phyloP scores from a whole-genome alignment of 2,888 invertebrate genomes.

The Coleophora deauratella region DNA sequence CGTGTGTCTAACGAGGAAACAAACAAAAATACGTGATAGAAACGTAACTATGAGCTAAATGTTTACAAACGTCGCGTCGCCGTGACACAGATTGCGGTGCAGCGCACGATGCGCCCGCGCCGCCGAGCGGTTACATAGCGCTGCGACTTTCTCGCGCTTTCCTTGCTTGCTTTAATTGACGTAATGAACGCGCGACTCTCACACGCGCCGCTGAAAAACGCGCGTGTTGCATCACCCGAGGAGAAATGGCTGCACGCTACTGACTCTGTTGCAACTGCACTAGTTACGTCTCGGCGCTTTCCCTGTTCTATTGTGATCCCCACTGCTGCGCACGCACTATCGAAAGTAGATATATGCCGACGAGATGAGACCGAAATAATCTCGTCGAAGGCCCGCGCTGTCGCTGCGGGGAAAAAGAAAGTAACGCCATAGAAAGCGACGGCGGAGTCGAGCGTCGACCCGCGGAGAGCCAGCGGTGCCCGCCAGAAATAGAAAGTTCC shows the following conservation, averaged over 20 bases:
- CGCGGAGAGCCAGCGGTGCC: conserved; percentile 40
- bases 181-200: conserved; percentile 67
- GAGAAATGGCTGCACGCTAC: conserved; percentile 69
- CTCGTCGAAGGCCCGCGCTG: conserved; percentile 32
- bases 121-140: conserved; percentile 48
- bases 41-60: conserved; percentile 30
- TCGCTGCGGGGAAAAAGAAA: conserved; percentile 62
- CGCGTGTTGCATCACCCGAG: conserved; percentile 63
- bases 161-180: conserved; percentile 64
- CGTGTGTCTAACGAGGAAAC: conserved; percentile 4
- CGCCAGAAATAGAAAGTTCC: conserved; percentile 71
- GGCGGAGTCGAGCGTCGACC: conserved; percentile 59
- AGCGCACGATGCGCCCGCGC: conserved; percentile 24
- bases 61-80: conserved; percentile 64
- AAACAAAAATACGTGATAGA: conserved; percentile 31
- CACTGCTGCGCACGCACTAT: conserved; percentile 24
- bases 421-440: conserved; percentile 68
- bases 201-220: conserved; percentile 61
- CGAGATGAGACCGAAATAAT: conserved; percentile 44
- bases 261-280: conserved; percentile 59
- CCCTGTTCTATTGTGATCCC: conserved; percentile 55
- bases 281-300: conserved; percentile 56
- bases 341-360: conserved; percentile 14
- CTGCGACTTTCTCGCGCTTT: conserved; percentile 66
- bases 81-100: conserved; percentile 51